Base-by-base conservation (phyloP, 2,113 vertebrate genomes). In the Prietella phreatophila region DNA sequence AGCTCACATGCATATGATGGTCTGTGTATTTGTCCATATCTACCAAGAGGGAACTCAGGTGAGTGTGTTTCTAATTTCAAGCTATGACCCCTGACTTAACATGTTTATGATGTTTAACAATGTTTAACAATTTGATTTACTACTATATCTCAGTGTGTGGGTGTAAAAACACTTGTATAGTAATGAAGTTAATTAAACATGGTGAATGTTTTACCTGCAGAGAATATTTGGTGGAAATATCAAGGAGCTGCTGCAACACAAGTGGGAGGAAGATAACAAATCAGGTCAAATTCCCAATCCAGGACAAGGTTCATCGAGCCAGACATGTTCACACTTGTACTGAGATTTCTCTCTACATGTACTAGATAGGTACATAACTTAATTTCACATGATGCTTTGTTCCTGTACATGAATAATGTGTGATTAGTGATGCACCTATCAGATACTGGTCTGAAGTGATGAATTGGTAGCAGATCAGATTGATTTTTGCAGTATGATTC, bases 201-300 rank as follows among this genome's bases (percentile, higher is more conserved):
- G 47, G 19, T 80, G 17, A 81, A 67, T 85, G 73, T 47, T 83
- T 88, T 87, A 91, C 90, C 88, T 87, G 61, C 36, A 58, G 20
- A 61, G 55, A n/a, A 83, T 79, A 76, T 55, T 56, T 56, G 47
- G 80, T 88, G 53, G 88, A 76, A 91, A 88, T 39, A 75, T 88
- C 83, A 56, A 56, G 56, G 7, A 88, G 73, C 58, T 69, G 36
- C 90, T 91, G 90, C 63, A 91, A 88, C 30, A 71, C 73, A 86
- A 75, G 53, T 5, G 42, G 9, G 30, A 39, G 7, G 17, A 10
- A 86, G 53, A 88, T 88, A 88, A 85, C 87, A 67, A 82, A 85
- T 79, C 56, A 84, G 82, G 82, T 88, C 81, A 88, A 78, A 63
- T 78, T 73, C 71, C 56, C 30, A 76, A 6, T 55, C 25, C 14